Percentiles rank a stretch among this genome's conserved stretches.
Evolutionary conservation across 2,113 vertebrate genomes (phyloP).

Genomic region (Cyanoliseus patagonus): DNA sequence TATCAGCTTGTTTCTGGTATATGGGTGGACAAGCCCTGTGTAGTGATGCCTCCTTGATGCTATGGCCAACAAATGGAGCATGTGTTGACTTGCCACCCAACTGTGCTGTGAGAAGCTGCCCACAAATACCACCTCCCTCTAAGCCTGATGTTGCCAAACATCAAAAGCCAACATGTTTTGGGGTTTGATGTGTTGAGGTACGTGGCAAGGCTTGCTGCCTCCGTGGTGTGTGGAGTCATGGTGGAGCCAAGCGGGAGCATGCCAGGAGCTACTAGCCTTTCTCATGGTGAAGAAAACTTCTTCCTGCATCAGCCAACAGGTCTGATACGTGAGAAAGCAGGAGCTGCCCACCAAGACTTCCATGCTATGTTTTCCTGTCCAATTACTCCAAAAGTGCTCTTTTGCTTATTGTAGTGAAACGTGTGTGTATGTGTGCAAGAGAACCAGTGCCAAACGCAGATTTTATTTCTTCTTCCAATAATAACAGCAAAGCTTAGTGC

Average conservation of each 20-base stretch:
- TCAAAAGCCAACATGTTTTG: neutral
- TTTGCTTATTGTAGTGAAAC: neutral
- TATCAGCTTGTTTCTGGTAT: neutral
- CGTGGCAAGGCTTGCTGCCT: neutral
- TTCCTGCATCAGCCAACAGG: neutral
- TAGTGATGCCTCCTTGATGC: neutral
- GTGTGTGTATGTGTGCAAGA: neutral
- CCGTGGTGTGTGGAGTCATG: too few species aligned
- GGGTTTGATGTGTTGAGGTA: neutral
- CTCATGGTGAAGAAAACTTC: accelerated
- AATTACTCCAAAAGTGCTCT: neutral
- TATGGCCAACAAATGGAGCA: accelerated
- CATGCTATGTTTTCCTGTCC: neutral
- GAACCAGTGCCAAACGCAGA: neutral
- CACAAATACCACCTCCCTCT: neutral
- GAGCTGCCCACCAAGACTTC: neutral
- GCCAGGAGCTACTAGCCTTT: accelerated
- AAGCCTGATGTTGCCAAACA: neutral
- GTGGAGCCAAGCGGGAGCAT: neutral
- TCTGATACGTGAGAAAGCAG: neutral
- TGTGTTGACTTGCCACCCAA: neutral
- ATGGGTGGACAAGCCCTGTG: neutral
- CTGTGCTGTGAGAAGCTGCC: neutral
- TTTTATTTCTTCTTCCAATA: neutral
- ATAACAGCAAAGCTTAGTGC: neutral